Evolutionary conservation across 92 coral and sea anemone genomes (phyloP), one percentile per base, ranked within the genome.

Genomic region (Phenganax stokvisi): DNA sequence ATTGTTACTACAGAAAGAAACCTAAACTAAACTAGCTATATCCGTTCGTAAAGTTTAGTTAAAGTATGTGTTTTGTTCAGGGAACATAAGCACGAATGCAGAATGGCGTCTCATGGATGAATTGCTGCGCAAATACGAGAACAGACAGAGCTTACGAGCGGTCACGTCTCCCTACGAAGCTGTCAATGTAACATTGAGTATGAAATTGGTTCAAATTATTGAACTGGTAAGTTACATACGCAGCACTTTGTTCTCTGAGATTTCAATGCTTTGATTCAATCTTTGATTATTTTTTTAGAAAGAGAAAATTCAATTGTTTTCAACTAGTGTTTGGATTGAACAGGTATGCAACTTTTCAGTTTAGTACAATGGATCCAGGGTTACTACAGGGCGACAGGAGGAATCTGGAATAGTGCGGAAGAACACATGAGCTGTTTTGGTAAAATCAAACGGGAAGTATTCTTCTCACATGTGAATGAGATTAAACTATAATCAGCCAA

Each of bases 251-350:
- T 9, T 29, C 10, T 58, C 60, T 52, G 5, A 56, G 29, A 29
- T 61, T 7, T 7, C 28, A 8, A 12, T 6, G 15, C 44, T 28
- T 8, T 56, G 20, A 28, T 9, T 70, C 54, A 25, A 27, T 51
- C 51, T 13, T 29, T 81, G 72, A 7, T n/a, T 30, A 77, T n/a
- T 61, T 37, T 44, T 82, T 27, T 67, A 90, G 96, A 89, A 89
- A 56, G 96, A 85, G 56, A 88, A 90, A 75, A 58, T 81, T 56
- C 97, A 92, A 75, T 89, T 85, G 54, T 79, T 92, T 30, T 87
- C 87, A 15, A 86, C 96, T 11, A 92, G 97, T 55, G 90, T 88
- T 8, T 92, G 96, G 96, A 86, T 92, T 54, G 89, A 91, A 28
- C 97, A 92, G 97, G 97, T 92, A 20, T 20, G 25, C 25, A 20